Percentiles rank a stretch among this genome's conserved stretches.
Conservation (phyloP, 1,140 invertebrate genomes). For the Trigoniulus corallinus region DNA sequence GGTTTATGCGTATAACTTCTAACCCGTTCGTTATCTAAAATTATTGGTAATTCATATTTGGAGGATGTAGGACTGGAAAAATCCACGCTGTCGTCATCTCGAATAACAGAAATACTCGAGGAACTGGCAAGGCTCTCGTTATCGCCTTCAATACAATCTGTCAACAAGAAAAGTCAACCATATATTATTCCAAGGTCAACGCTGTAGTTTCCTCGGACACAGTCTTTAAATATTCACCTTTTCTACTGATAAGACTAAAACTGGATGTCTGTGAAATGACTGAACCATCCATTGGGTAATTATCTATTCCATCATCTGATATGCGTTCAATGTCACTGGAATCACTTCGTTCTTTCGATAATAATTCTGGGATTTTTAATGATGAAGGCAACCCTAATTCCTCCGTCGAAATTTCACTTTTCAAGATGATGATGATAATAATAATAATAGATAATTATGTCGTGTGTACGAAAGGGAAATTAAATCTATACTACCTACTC, state of each 20-base stretch:
- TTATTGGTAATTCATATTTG: neutral
- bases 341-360: neutral
- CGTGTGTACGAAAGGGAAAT: no score
- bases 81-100: neutral
- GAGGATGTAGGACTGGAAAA: neutral
- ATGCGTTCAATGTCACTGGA: neutral
- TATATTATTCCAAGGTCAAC: neutral
- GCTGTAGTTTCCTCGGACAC: neutral
- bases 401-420: neutral
- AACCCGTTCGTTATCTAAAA: neutral
- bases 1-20: conserved; percentile 9
- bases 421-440: neutral
- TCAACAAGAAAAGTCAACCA: neutral
- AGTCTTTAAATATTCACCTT: neutral
- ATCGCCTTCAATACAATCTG: neutral
- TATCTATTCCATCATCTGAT: neutral
- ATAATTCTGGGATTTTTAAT: neutral
- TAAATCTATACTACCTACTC: neutral
- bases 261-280: neutral
- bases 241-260: neutral
- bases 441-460: neutral
- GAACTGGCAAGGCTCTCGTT: neutral
- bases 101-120: neutral
- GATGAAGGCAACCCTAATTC: neutral
- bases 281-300: neutral